Conservation (phyloP, 2,797 vertebrate species). For the Syngnathus acus region DNA sequence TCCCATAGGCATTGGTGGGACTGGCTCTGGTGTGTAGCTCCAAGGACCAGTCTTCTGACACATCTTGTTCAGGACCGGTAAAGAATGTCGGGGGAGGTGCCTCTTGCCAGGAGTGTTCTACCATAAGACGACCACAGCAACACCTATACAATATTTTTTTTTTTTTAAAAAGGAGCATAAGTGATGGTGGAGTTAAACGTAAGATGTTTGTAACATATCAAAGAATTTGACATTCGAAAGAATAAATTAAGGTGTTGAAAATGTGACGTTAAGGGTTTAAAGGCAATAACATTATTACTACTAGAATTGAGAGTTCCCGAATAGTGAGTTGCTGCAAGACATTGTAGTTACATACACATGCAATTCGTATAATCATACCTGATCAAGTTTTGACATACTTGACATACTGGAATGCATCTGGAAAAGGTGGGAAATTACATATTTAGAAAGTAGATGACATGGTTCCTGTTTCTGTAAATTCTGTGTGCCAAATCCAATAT, state of each 20-base stretch:
- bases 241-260: neutral
- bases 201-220: neutral
- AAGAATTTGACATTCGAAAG: neutral
- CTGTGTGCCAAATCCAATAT: conserved; percentile 16
- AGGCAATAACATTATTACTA: neutral
- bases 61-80: conserved; percentile 42
- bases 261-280: neutral
- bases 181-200: neutral
- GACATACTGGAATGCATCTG: conserved; percentile 85
- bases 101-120: conserved; percentile 76
- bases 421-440: conserved; percentile 48
- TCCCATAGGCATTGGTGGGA: conserved; percentile 88
- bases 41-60: conserved; percentile 80
- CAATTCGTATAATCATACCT: conserved; percentile 67
- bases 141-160: conserved; percentile 71
- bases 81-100: conserved; percentile 50
- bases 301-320: neutral
- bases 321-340: neutral
- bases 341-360: conserved; percentile 2
- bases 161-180: neutral
- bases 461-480: conserved; percentile 36
- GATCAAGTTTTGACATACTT: conserved; percentile 91
- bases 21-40: conserved; percentile 78
- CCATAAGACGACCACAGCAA: conserved; percentile 84
- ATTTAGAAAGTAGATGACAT: conserved; percentile 29